Conservation (phyloP, 2,797 vertebrate genomes). For the Mus caroli region DNA sequence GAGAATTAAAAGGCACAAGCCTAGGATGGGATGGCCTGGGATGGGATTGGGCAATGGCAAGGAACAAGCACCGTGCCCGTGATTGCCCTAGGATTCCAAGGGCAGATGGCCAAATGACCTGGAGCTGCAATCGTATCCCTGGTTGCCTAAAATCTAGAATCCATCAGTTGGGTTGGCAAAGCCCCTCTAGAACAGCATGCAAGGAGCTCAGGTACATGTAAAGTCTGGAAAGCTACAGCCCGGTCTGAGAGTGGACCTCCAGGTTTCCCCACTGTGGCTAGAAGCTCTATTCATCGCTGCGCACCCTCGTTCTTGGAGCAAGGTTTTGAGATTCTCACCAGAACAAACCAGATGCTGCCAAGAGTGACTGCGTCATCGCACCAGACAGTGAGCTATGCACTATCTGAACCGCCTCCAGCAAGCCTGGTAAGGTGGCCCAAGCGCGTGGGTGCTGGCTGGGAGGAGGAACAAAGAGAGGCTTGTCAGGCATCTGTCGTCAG, state of each 20-base stretch:
- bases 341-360: constrained; percentile 82
- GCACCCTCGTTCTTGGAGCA: constrained; percentile 68
- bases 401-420: constrained; percentile 56
- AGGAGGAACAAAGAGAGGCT: neutral
- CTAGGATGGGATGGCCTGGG: neutral
- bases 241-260: neutral
- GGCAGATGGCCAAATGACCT: neutral
- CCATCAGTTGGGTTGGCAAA: constrained; percentile 65
- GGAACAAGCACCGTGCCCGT: neutral
- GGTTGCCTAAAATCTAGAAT: constrained; percentile 9
- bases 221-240: constrained; percentile 22
- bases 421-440: constrained; percentile 32
- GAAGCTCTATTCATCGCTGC: neutral
- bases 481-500: neutral
- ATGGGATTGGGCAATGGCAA: neutral
- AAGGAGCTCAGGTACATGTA: neutral
- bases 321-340: constrained; percentile 79
- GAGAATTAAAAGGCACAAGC: neutral
- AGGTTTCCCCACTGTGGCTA: constrained; percentile 32
- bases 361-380: constrained; percentile 77
- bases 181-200: neutral
- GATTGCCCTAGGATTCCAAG: neutral
- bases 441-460: neutral
- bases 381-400: constrained; percentile 72
- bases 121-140: neutral